phyloP scores from a whole-genome alignment of 2,797 vertebrate genomes.

The Scarus forsteni region DNA sequence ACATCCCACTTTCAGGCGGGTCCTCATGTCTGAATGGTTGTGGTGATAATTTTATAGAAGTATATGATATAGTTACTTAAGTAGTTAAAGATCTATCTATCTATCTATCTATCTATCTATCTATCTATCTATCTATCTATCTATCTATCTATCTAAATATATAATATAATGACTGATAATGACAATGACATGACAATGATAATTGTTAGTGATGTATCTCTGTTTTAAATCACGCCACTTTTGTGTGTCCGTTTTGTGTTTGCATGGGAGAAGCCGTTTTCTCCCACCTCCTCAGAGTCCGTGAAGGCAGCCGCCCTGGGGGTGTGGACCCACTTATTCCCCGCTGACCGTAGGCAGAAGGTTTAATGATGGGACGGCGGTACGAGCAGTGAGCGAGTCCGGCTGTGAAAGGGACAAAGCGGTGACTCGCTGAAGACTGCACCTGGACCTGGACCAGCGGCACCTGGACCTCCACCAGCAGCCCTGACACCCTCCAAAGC shows the following conservation, averaged over 20 bases:
- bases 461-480: background rate
- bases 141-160: too few species aligned
- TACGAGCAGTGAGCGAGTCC: slow-evolving; percentile 54
- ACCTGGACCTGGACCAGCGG: background rate
- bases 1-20: too few species aligned
- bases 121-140: too few species aligned
- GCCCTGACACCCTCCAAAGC: background rate
- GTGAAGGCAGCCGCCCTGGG: slow-evolving; percentile 57
- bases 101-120: too few species aligned
- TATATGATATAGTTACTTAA: too few species aligned
- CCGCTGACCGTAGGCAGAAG: slow-evolving; percentile 56
- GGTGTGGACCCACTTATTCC: slow-evolving; percentile 67
- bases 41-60: too few species aligned
- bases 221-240: too few species aligned
- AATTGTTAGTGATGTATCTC: too few species aligned
- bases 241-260: background rate
- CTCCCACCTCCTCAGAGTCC: slow-evolving; percentile 17
- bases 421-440: background rate
- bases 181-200: too few species aligned
- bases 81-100: too few species aligned
- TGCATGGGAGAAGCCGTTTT: background rate
- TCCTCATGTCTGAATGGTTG: too few species aligned
- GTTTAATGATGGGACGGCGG: slow-evolving; percentile 67
- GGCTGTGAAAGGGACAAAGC: slow-evolving; percentile 34
- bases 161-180: too few species aligned